These are phyloP conservation scores for Ifrita kowaldi DNA, from an alignment of 2,113 vertebrate species.

Conservation along the genomic window DNA sequence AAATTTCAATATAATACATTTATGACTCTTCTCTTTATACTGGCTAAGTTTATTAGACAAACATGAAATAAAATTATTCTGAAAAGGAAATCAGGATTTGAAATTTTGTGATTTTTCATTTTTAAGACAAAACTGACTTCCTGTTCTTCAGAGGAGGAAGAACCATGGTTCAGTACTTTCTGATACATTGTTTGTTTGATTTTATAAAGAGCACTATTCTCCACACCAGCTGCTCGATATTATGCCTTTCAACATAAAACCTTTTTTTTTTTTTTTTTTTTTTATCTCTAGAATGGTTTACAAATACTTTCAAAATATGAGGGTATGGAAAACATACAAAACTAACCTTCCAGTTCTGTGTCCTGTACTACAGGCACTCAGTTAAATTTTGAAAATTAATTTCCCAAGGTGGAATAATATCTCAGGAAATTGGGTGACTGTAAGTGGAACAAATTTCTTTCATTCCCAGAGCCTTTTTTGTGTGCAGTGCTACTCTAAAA, in stretches of 20 bases:
- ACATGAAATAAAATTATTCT: not conserved
- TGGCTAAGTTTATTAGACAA: not conserved
- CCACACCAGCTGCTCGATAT: not conserved
- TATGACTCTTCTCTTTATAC: not conserved
- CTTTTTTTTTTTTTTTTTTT: not conserved
- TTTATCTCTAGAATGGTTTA: not conserved
- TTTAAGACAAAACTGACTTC: not conserved
- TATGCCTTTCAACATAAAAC: not conserved
- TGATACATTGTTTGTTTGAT: not conserved
- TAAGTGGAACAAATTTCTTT: not conserved
- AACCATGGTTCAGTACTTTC: accelerated
- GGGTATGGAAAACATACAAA: not conserved
- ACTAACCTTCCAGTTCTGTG: not conserved
- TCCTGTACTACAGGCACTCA: not conserved
- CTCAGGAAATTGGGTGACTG: not conserved
- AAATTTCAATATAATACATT: not conserved
- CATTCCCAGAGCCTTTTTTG: not conserved
- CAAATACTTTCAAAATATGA: not conserved
- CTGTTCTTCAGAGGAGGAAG: not conserved
- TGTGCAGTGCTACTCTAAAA: not conserved
- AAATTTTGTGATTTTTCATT: not conserved
- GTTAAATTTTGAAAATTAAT: not conserved
- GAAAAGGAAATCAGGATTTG: not conserved
- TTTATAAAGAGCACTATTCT: not conserved
- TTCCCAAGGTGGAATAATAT: not conserved